Percentiles rank a stretch among this genome's conserved stretches.
Evolutionary conservation across 2,888 invertebrate genomes (phyloP).

Genomic region (Drosophila austrosaltans): DNA sequence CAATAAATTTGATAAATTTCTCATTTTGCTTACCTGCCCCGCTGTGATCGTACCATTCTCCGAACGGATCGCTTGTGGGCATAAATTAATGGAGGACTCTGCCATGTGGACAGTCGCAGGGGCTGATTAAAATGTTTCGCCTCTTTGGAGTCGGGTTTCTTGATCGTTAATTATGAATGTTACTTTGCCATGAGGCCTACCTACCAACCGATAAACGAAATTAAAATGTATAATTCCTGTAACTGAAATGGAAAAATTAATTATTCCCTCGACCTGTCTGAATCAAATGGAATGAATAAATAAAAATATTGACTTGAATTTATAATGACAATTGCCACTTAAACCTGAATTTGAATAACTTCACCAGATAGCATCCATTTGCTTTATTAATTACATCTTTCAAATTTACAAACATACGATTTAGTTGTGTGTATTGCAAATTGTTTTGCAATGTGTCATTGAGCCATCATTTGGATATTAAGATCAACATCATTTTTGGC

Average conservation of each 20-base stretch:
- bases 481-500: conserved; percentile 9
- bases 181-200: conserved; percentile 24
- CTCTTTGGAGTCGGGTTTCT: conserved; percentile 55
- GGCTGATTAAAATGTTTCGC: conserved; percentile 71
- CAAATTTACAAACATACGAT: too few relatives aligned
- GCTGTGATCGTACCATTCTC: conserved; percentile 57
- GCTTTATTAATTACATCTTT: background rate
- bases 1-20: conserved; percentile 77
- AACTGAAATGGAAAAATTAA: conserved; percentile 61
- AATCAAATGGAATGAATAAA: conserved; percentile 33
- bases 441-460: conserved; percentile 8
- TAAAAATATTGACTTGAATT: conserved; percentile 37
- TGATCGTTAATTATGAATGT: conserved; percentile 64
- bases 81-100: conserved; percentile 61
- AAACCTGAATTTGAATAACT: background rate
- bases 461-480: conserved; percentile 5
- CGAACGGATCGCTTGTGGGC: conserved; percentile 53
- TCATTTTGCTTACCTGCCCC: conserved; percentile 68
- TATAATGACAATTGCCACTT: conserved; percentile 36
- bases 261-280: conserved; percentile 47
- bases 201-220: conserved; percentile 43
- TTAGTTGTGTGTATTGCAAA: background rate
- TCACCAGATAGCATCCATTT: background rate
- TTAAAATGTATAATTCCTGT: conserved; percentile 63
- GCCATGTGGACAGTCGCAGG: conserved; percentile 44